Evolutionary conservation across 2,113 vertebrate genomes (phyloP), one percentile per base, ranked within the genome.

Genomic region (Lepus americanus): DNA sequence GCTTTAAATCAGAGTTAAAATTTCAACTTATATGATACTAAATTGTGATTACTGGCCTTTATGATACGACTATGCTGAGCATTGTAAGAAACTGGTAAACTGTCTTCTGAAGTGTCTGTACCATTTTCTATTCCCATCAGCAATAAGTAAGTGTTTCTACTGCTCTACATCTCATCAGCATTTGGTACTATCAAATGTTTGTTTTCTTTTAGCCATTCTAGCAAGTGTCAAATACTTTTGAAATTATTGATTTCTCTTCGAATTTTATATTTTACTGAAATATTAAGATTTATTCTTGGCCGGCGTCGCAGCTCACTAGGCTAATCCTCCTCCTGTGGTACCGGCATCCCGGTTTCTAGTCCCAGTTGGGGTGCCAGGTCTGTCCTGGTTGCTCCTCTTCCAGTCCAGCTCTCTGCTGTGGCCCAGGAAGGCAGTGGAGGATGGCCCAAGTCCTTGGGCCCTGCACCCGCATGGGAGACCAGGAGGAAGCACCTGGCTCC

Each of bases 11-110:
- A 6, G 31, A 70, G 44, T n/a, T 83, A 76, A 31, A 31, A 77
- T 91, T 90, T 87, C 77, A 77, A 49, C 13, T 90, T 90, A 80
- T 81, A 69, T 94, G 36, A n/a, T 53, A 11, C 49, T 74, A n/a
- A 63, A 90, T 87, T 63, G 14, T 63, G 36, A 87, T n/a, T 55
- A 3, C 20, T 90, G 44, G 27, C 23, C 51, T 39, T 59, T 49
- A 64, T 63, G 5, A 44, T 84, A 93, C 49, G 44, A 25, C 53
- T 20, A n/a, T 77, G 3, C 78, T 89, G 59, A 89, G 66, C 27
- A 79, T 66, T 49, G 3, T 66, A 79, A 82, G 53, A 77, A 69
- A 73, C n/a, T 36, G 77, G 72, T 20, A 89, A 89, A 85, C 3
- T 67, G 4, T 53, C 77, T 67, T 87, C 73, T 6, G 44, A 70